Percentiles rank a stretch among this genome's conserved stretches.
phyloP scores from a whole-genome alignment of 2,888 invertebrate genomes.

The Drosophila mercatorum region DNA sequence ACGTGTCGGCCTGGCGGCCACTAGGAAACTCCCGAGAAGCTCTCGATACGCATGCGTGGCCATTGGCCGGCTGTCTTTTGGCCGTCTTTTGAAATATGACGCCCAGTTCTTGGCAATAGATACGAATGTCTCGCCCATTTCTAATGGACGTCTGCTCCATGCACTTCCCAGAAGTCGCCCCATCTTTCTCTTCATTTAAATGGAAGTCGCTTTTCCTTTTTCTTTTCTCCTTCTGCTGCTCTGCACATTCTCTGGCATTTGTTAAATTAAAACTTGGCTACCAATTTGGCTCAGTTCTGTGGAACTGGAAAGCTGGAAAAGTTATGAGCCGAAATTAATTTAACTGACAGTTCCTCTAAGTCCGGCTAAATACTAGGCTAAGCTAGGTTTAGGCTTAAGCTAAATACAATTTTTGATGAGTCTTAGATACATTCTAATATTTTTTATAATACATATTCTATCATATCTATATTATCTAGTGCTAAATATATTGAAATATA shows the following conservation, averaged over 20 bases:
- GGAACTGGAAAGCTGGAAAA: background rate
- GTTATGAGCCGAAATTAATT: conserved; percentile 8
- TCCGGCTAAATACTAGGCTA: background rate
- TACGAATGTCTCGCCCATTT: conserved; percentile 56
- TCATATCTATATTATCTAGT: too few species aligned
- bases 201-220: conserved; percentile 30
- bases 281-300: conserved; percentile 43
- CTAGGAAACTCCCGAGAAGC: conserved; percentile 12
- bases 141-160: conserved; percentile 26
- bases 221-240: conserved; percentile 33
- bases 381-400: background rate
- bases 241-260: conserved; percentile 40
- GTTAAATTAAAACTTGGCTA: conserved; percentile 50
- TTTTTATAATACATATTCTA: too few species aligned
- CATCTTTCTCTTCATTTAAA: background rate
- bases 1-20: conserved; percentile 1
- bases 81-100: conserved; percentile 71
- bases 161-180: conserved; percentile 45
- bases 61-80: conserved; percentile 8
- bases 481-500: too few species aligned
- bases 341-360: background rate
- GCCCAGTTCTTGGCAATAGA: conserved; percentile 57
- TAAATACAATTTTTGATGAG: too few species aligned
- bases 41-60: conserved; percentile 39
- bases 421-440: too few species aligned